Percentiles rank a stretch among this genome's conserved stretches.
Evolutionary conservation across 2,113 vertebrate genomes (phyloP).

Genomic region (Reinhardtius hippoglossoides): DNA sequence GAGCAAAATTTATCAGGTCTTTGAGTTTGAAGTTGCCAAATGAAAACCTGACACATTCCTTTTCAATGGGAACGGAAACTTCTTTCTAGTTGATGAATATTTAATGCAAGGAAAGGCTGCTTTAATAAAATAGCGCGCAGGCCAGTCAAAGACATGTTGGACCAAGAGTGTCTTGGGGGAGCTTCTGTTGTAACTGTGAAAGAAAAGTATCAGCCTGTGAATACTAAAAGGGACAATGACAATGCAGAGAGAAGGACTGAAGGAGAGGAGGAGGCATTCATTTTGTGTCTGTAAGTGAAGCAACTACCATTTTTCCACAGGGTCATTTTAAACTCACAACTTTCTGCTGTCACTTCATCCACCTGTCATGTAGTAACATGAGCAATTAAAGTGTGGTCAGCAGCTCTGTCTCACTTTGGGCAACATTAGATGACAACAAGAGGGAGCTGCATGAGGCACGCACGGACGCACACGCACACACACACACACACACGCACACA

Average conservation of each 20-base stretch:
- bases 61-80: slow-evolving; percentile 33
- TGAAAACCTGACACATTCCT: slow-evolving; percentile 36
- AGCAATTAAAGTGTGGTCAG: slow-evolving; percentile 2
- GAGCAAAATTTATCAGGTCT: slow-evolving; percentile 7
- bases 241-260: slow-evolving; percentile 11
- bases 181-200: slow-evolving; percentile 49
- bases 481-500: too few species aligned
- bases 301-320: neutral
- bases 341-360: slow-evolving; percentile 12
- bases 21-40: slow-evolving; percentile 20
- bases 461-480: neutral
- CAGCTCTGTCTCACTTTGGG: too few species aligned
- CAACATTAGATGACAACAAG: too few species aligned
- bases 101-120: slow-evolving; percentile 56
- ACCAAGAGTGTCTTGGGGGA: slow-evolving; percentile 53
- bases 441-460: too few species aligned
- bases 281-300: slow-evolving; percentile 1
- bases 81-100: slow-evolving; percentile 53
- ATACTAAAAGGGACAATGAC: slow-evolving; percentile 53
- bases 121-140: slow-evolving; percentile 63
- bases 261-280: neutral
- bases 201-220: slow-evolving; percentile 51
- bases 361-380: slow-evolving; percentile 9
- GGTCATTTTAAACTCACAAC: neutral
- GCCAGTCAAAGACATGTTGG: slow-evolving; percentile 63